Evolutionary conservation across 1,140 invertebrate genomes (phyloP), one percentile per base, ranked within the genome.

Genomic region (Oryctes rhinoceros): DNA sequence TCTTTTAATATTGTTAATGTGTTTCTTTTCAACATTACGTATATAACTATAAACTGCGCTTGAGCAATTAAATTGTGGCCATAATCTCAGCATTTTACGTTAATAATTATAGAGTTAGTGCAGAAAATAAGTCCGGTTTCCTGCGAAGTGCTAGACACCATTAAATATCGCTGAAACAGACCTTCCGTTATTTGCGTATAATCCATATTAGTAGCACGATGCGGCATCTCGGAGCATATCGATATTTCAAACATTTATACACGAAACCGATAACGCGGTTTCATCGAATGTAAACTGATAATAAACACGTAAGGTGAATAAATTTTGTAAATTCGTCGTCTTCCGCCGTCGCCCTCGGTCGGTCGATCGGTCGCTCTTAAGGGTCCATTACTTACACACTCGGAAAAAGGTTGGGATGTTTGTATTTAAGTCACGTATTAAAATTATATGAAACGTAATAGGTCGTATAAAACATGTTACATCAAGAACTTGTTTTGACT

Each of bases 361-460:
- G 24, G 24, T 30, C n/a, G n/a, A n/a, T 10, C 65, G 65, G 24
- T 24, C 65, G 65, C 24, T 71, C 37, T 71, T 71, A 35, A 71
- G 35, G 65, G 65, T 35, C 65, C 65, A 62, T 62, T 62, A 62
- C 53, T 71, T 71, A 35, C 65, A 71, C 65, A 71, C 65, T 71
- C 65, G 24, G 65, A 71, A 71, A 71, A 71, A 71, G 65, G 35
- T 37, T 30, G 65, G n/a, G 65, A 20, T 71, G 24, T 71, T 71
- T 71, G 65, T 71, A 71, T 20, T 71, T 71, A 71, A 71, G 65
- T 71, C 65, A 71, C 65, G 65, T 71, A 71, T 71, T 71, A 71
- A 71, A 71, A 71, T 71, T 71, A 71, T 71, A 71, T 71, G 65
- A 71, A 71, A 71, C 65, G 65, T 71, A 71, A 71, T 71, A 71